Evolutionary conservation across 2,113 vertebrate species (phyloP), one percentile per base, ranked within the genome.

Genomic region (Anhinga rufa): DNA sequence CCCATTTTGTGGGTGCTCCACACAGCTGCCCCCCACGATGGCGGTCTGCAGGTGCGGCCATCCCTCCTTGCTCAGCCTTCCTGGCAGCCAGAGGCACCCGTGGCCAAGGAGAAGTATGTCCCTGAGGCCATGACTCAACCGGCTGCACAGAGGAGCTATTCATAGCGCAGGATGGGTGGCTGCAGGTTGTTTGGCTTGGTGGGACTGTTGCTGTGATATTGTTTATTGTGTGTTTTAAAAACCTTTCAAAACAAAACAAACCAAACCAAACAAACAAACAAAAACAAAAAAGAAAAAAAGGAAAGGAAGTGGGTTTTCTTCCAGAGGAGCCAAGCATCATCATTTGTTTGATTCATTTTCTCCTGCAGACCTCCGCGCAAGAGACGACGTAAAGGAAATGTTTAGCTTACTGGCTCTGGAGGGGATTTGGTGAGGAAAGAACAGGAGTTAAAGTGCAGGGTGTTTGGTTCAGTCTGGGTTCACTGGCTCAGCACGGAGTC

Each of bases 181-280:
- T 96, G 94, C 85, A 92, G 92, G 90, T 90, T 93, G 82, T 90
- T 92, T 95, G 85, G 34, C 77, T 94, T 91, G 86, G 60, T 93
- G 88, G 93, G 82, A 48, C 85, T 62, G 95, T 86, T 88, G 95
- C 94, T 76, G 80, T 40, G 90, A 92, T 83, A 86, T 71, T 94
- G 79, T 93, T 95, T 94, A 90, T 62, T 17, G 6, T 36, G 48
- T 86, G 82, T 76, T 93, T 94, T 58, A 68, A 90, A 49, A 93
- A 90, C 61, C 42, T 89, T 89, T 48, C 77, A 40, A 85, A 92
- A 71, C 49, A 88, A 49, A 93, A 90, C 61, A 16, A 7, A 28
- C 24, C 9, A 4, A 44, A 26, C 46, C 54, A 29, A 65, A 62
- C 18, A 10, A 21, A 3, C 46, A 57, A 62, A 31, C 52, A 62